Base-by-base conservation (phyloP, 1,140 invertebrate species). In the Caenorhabditis inopinata region DNA sequence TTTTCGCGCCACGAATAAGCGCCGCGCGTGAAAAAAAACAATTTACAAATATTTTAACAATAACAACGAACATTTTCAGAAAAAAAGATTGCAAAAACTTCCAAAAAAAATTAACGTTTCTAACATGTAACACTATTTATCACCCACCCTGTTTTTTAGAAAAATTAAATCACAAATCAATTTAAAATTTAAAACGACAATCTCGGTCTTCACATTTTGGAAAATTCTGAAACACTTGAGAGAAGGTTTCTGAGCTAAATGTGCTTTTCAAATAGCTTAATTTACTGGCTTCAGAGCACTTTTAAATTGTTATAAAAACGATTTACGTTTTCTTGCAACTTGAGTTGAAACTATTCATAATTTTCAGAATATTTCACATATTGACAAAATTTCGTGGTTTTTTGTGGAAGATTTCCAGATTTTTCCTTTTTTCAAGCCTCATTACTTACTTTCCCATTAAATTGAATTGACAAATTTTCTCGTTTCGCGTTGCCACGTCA, bases 401-500 rank as follows among this genome's bases (percentile, higher is more conserved):
- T 51, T 51, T 9, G 9, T 42, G 6, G 38, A 42, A 42, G 14
- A n/a, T n/a, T 42, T 42, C 38, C 38, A 5, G 38, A 7, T 7
- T 25, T 51, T 51, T 25, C 6, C 7, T 23, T 4, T n/a, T n/a
- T n/a, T n/a, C n/a, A n/a, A n/a, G n/a, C 3, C 53, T 0, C 29
- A 51, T 21, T 51, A n/a, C n/a, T n/a, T 21, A 68, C 58, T 68
- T 68, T n/a, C 58, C 58, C 21, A n/a, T 32, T 9, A 68, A 21
- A 68, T 68, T 35, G n/a, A 68, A 68, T 9, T 68, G 58, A 42
- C 58, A 68, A 42, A 68, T 38, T n/a, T 68, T 38, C 32, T 68
- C 58, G n/a, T 38, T 68, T 2, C 58, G 1, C 16, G 58, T 21
- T 32, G 58, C 32, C 5, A 9, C 32, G n/a, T 68, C 58, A 11